phyloP scores from a whole-genome alignment of 2,888 invertebrate species.

The Drosophila niveifrons region DNA sequence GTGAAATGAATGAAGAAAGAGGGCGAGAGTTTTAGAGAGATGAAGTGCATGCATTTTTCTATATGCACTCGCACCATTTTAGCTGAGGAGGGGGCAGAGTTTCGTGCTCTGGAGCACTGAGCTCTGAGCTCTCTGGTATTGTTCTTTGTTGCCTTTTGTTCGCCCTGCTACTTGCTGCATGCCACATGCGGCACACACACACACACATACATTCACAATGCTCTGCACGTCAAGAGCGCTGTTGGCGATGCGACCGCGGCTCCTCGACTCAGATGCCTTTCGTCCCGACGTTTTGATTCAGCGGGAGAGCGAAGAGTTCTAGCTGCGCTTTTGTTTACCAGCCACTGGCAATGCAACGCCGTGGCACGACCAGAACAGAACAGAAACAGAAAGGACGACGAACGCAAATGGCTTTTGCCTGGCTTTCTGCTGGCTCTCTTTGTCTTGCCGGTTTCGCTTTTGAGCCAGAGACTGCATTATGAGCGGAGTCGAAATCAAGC shows the following conservation, averaged over 20 bases:
- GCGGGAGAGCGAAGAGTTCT: conserved; percentile 35
- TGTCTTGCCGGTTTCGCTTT: conserved; percentile 51
- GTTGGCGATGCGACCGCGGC: conserved; percentile 32
- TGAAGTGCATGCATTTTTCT: conserved; percentile 40
- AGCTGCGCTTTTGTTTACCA: conserved; percentile 78
- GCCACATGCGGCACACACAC: conserved; percentile 26
- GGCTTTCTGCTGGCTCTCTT: conserved; percentile 33
- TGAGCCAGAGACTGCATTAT: conserved; percentile 62
- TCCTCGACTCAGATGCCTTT: conserved; percentile 14
- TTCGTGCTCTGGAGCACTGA: conserved; percentile 7
- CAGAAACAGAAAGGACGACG: not conserved
- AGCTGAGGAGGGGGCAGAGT: conserved; percentile 27
- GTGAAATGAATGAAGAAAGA: conserved; percentile 7
- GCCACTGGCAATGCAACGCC: conserved; percentile 61
- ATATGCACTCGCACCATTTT: conserved; percentile 55
- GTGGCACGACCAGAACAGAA: too few relatives aligned
- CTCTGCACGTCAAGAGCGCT: conserved; percentile 27
- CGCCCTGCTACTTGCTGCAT: conserved; percentile 7
- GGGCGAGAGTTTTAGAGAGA: not conserved
- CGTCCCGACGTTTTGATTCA: conserved; percentile 74
- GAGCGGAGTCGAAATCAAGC: not conserved
- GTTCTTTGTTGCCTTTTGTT: conserved; percentile 73
- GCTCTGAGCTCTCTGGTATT: conserved; percentile 38
- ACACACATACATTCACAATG: not conserved
- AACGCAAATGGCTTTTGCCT: conserved; percentile 23